Evolutionary conservation across 2,113 vertebrate genomes (phyloP).

Genomic region (Philantomba maxwellii): DNA sequence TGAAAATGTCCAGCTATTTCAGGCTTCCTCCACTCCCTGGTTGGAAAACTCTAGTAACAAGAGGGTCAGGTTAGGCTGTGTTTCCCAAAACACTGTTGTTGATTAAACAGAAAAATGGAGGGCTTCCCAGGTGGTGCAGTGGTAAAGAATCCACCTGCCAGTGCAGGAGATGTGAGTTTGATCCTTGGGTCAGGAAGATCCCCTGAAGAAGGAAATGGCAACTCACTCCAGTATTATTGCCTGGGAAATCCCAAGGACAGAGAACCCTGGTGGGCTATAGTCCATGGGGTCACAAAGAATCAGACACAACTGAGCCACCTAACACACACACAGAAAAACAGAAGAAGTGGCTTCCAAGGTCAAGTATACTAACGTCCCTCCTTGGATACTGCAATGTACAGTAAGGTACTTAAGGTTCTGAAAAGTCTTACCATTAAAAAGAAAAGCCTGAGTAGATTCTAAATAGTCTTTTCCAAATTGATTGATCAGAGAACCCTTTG

Average conservation of each 20-base stretch:
- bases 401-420: background rate
- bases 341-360: background rate
- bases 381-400: background rate
- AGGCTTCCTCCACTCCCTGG: background rate
- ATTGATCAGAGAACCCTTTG: background rate
- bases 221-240: background rate
- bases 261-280: background rate
- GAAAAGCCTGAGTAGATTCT: background rate
- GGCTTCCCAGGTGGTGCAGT: background rate
- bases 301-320: background rate
- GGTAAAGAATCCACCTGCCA: background rate
- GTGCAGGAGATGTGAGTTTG: background rate
- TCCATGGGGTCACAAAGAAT: background rate
- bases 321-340: background rate
- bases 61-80: background rate
- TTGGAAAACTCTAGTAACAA: background rate
- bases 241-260: background rate
- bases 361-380: background rate
- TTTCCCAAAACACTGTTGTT: background rate
- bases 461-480: background rate
- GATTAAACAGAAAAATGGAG: background rate
- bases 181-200: background rate
- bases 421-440: background rate
- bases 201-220: background rate
- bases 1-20: background rate